Evolutionary conservation across 2,888 invertebrate species (phyloP), one percentile per base, ranked within the genome.

Genomic region (Spodoptera exigua): DNA sequence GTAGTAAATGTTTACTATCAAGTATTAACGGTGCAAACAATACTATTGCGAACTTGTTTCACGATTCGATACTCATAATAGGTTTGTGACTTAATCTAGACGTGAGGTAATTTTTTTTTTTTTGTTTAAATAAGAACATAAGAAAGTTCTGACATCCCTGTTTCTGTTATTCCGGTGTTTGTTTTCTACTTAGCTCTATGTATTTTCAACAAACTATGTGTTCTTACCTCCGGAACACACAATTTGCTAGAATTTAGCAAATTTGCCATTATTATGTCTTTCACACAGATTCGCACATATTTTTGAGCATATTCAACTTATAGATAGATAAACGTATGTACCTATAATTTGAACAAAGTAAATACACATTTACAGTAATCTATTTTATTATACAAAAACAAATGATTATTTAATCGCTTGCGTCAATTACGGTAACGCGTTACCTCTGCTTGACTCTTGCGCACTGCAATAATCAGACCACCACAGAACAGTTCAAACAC

Each of bases 1-100:
- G 57, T 62, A 61, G 60, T 60, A 56, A n/a, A 36, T 36, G 44
- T 70, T 65, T 60, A 69, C 60, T 69, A 64, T 27, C 27, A 27
- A 27, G 27, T 27, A 7, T 70, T 52, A 65, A 43, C 36, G 14
- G n/a, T 70, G 16, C 32, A 48, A 55, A 60, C 40, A 59, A 55
- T 70, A 52, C 40, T 45, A 52, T 48, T 55, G 54, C 41, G 40
- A 45, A 36, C n/a, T 7, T 43, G 21, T 41, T 17, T 36, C 14
- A 9, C n/a, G 48, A n/a, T 41, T 43, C 34, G 39, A 21, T 51
- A 44, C 48, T 43, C 43, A 35, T 53, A 63, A 43, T 69, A 54
- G 32, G 3, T 40, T 51, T 62, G 9, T 40, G 39, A 49, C 27
- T 27, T 27, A 27, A 27, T 27, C 27, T 27, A 9, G 7, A 18